A percentile compares a stretch with the other conserved stretches of the same genome.
Conservation (phyloP, 2,797 vertebrate genomes). For the Dendrocincla fuliginosa region DNA sequence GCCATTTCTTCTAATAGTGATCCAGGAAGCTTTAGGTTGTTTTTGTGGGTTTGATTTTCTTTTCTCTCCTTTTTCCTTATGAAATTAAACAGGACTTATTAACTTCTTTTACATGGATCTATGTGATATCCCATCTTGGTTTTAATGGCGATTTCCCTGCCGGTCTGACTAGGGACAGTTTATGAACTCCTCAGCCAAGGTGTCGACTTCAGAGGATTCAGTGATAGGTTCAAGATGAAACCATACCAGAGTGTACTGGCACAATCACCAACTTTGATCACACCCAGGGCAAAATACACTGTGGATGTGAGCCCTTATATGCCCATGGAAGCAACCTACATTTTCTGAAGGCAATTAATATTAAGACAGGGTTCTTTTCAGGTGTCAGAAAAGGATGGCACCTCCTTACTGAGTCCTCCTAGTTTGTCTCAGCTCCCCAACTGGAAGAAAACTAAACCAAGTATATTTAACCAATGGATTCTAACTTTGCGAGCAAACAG, state of each 20-base stretch:
- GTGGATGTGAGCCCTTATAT: background rate
- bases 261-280: background rate
- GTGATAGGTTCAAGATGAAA: background rate
- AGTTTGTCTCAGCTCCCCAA: background rate
- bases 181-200: background rate
- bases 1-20: background rate
- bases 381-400: background rate
- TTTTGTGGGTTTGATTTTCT: background rate
- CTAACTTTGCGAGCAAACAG: background rate
- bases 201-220: constrained; percentile 1
- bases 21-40: background rate
- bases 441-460: background rate
- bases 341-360: background rate
- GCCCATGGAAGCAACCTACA: background rate
- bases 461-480: background rate
- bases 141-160: constrained; percentile 9
- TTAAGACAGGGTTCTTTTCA: background rate
- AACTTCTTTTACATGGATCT: background rate
- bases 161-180: background rate
- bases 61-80: background rate
- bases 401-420: background rate
- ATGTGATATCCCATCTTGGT: background rate
- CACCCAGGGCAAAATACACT: background rate
- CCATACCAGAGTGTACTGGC: background rate
- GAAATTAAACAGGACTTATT: background rate